phyloP scores from a whole-genome alignment of 92 coral and sea anemone species.

The Desmophyllum pertusum region DNA sequence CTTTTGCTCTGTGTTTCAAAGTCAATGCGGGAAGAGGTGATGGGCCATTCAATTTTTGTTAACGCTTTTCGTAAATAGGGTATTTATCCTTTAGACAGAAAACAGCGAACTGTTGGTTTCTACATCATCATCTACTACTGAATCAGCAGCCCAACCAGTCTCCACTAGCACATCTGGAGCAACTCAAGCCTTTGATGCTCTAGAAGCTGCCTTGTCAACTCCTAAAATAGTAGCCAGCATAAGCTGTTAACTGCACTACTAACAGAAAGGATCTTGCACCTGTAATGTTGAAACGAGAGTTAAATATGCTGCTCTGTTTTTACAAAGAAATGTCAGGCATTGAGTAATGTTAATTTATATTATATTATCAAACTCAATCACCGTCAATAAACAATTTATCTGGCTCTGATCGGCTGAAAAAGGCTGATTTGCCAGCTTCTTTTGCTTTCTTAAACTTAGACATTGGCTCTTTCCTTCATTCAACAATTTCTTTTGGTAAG shows the following conservation, averaged over 20 bases:
- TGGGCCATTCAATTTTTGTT: constrained; percentile 43
- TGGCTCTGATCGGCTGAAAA: neutral
- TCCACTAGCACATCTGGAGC: too few species aligned
- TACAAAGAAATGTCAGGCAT: too few species aligned
- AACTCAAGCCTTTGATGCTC: too few species aligned
- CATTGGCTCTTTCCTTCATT: too few species aligned
- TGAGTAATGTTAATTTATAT: neutral
- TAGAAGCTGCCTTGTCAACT: too few species aligned
- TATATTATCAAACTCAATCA: neutral
- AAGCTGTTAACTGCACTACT: neutral
- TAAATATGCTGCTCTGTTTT: neutral
- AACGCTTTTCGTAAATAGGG: constrained; percentile 38
- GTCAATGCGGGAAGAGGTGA: constrained; percentile 56
- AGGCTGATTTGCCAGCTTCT: constrained; percentile 15
- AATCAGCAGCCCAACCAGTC: too few species aligned
- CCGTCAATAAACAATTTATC: neutral
- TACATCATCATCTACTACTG: too few species aligned
- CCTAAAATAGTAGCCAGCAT: constrained; percentile 16
- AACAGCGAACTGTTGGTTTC: neutral
- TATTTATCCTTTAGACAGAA: constrained; percentile 31
- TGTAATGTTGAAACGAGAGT: neutral
- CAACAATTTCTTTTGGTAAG: too few species aligned
- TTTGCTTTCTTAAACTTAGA: too few species aligned
- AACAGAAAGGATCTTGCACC: neutral
- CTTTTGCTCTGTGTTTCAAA: constrained; percentile 56